These are phyloP conservation scores for Meandrusa payeni DNA, from an alignment of 2,888 invertebrate species.

Conservation along the genomic window DNA sequence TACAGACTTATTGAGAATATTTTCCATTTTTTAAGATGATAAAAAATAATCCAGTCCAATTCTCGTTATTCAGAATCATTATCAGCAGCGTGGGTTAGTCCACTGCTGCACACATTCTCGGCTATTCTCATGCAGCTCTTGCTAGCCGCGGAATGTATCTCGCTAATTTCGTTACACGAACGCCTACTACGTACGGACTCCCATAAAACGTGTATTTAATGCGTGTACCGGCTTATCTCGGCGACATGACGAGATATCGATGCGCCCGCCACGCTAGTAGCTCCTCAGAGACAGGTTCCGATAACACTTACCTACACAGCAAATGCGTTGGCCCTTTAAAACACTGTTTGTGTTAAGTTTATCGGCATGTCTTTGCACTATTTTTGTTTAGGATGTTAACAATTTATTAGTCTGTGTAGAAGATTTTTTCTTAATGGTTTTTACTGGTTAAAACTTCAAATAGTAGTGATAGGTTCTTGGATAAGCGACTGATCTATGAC, in stretches of 20 bases:
- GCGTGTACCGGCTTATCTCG: conserved; percentile 7
- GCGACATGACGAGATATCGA: conserved; percentile 6
- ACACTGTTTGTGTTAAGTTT: not conserved
- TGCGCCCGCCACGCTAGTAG: conserved; percentile 1
- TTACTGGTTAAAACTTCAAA: too few species aligned
- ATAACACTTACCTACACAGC: conserved; percentile 6
- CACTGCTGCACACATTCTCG: too few species aligned
- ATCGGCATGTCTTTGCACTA: not conserved
- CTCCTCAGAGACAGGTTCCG: not conserved
- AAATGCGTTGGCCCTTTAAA: not conserved
- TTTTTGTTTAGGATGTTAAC: not conserved
- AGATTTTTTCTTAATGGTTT: too few species aligned
- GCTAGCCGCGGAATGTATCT: not conserved
- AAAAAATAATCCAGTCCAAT: too few species aligned
- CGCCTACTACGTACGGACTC: not conserved
- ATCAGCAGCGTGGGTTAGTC: too few species aligned
- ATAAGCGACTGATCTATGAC: too few species aligned
- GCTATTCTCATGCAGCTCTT: too few species aligned
- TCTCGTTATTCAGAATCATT: too few species aligned
- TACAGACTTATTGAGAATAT: too few species aligned
- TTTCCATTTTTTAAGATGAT: too few species aligned
- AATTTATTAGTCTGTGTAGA: too few species aligned
- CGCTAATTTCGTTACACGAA: conserved; percentile 4
- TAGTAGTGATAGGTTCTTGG: too few species aligned
- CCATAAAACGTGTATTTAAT: conserved; percentile 10